Base-by-base conservation (phyloP, 2,113 vertebrate genomes). In the Brachyhypopomus gauderio region DNA sequence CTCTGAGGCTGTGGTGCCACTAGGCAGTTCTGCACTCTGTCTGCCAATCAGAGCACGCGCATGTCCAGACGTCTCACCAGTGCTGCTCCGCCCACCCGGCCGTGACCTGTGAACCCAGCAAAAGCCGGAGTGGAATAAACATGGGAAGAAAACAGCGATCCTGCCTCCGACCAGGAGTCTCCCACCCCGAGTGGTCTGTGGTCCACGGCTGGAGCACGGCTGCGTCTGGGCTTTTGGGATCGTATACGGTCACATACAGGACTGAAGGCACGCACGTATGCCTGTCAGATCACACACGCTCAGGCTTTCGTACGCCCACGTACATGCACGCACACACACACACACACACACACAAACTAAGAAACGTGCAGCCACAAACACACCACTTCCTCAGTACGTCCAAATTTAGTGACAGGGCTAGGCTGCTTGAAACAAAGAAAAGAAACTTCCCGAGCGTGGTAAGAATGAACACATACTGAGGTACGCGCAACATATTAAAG, bases 171-270 rank as follows among this genome's bases (percentile, higher is more conserved):
- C 69, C 64, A 64, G 64, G 36, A 70, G 19, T 66, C 69, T 64
- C 25, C 41, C 79, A 36, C 76, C 55, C n/a, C 41, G 45, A 8
- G 2, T 11, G 1, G n/a, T 63, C 76, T 79, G 66, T 19, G 66
- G 38, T 70, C 64, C 16, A 83, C 71, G 77, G 77, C 80, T 74
- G 83, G 62, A 85, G 34, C 25, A 59, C 73, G 67, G 73, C 81
- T 78, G 80, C 80, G 74, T 77, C n/a, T 69, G 12, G 45, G 45
- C 1, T 11, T 5, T 48, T 3, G 9, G 45, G 45, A 14, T 52
- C 9, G 9, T 52, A 52, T 52, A 52, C 45, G 45, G 5, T 45
- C 36, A 56, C 36, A 63, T 27, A 45, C 12, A 22, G 45, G 23
- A 60, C 30, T 71, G 72, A 23, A 77, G 66, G 58, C 36, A 83